Evolutionary conservation across 2,888 invertebrate species (phyloP).

Genomic region (Drosophila quinaria): DNA sequence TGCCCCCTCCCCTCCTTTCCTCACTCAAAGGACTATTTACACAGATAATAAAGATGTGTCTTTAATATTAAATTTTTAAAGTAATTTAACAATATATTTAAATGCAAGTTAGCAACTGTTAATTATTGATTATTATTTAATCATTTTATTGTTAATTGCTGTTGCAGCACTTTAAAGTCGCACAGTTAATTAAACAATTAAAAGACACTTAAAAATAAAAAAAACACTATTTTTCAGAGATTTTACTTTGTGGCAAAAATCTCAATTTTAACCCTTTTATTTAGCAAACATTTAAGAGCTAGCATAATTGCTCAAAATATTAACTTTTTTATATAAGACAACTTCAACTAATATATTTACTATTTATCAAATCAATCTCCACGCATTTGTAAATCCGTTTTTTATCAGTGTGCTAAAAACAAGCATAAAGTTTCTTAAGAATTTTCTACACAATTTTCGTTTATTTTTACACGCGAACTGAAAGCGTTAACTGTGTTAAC

Average conservation of each 20-base stretch:
- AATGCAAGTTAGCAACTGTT: not conserved
- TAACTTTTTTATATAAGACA: not conserved
- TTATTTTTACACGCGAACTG: slow-evolving; percentile 41
- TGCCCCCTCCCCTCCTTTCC: not conserved
- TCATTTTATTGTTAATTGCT: too few species aligned
- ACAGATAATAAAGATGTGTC: not conserved
- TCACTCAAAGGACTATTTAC: not conserved
- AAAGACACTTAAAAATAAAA: too few species aligned
- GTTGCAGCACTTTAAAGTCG: too few species aligned
- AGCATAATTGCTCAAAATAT: too few species aligned
- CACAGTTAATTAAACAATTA: too few species aligned
- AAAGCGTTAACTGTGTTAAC: slow-evolving; percentile 21
- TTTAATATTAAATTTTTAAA: not conserved
- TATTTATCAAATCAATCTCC: too few species aligned
- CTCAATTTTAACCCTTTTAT: too few species aligned
- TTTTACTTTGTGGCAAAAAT: too few species aligned
- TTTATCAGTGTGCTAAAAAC: not conserved
- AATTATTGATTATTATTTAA: too few species aligned
- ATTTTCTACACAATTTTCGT: not conserved
- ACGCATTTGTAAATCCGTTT: not conserved
- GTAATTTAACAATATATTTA: not conserved
- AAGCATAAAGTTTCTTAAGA: not conserved
- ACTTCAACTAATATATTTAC: not conserved
- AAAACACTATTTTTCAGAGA: too few species aligned
- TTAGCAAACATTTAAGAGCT: too few species aligned